A percentile compares a stretch with the other conserved stretches of the same genome.
phyloP scores from a whole-genome alignment of 1,140 invertebrate genomes.

The Euura saliciscinereae region DNA sequence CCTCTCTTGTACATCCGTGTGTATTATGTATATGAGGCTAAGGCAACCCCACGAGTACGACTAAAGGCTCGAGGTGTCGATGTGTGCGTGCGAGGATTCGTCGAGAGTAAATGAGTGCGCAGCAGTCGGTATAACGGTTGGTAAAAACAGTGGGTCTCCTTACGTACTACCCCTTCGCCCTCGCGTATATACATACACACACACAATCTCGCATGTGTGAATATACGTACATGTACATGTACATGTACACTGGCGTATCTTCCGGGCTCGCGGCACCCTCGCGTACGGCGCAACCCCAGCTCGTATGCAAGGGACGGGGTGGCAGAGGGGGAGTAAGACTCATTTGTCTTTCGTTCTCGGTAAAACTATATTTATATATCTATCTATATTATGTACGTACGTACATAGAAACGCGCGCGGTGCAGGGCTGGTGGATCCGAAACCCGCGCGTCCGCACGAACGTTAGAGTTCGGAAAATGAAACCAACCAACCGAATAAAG shows the following conservation, averaged over 20 bases:
- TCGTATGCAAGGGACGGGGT: background rate
- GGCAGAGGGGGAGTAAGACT: background rate
- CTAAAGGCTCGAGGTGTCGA: background rate
- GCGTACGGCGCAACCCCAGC: background rate
- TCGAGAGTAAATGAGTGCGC: constrained; percentile 45
- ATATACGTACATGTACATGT: background rate
- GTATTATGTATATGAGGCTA: constrained; percentile 10
- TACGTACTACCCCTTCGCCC: constrained; percentile 22
- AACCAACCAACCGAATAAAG: too few species aligned
- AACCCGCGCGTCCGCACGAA: too few species aligned
- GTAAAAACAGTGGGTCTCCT: constrained; percentile 48
- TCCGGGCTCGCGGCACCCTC: background rate
- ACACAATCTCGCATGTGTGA: background rate
- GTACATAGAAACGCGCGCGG: background rate
- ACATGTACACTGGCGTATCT: background rate
- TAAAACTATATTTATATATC: too few species aligned
- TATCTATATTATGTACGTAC: too few species aligned
- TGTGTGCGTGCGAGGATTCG: constrained; percentile 29
- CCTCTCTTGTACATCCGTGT: background rate
- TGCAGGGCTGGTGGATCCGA: background rate
- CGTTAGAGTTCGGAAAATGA: too few species aligned
- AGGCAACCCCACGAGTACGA: too few species aligned
- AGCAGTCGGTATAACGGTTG: constrained; percentile 36
- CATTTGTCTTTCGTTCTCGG: background rate
- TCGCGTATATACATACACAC: background rate